Evolutionary conservation across 2,797 vertebrate genomes (phyloP).

Genomic region (Schizopygopsis pylzovi): DNA sequence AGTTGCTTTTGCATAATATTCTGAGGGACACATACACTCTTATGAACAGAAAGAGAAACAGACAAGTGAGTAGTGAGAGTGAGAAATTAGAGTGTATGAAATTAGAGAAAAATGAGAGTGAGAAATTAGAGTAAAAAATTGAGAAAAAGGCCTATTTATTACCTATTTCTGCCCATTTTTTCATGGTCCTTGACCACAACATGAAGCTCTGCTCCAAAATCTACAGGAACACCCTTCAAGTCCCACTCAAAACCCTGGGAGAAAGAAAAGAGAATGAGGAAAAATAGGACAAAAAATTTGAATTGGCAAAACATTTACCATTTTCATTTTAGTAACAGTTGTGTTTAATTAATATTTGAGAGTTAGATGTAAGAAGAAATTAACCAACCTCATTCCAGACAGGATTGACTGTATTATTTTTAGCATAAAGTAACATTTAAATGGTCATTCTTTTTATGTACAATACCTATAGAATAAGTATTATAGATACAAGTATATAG

Average conservation of each 20-base stretch:
- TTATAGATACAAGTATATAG: no score
- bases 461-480: no score
- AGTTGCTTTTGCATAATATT: neutral
- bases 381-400: conserved; percentile 94
- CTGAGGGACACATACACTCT: neutral
- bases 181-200: conserved; percentile 96
- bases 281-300: neutral
- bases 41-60: neutral
- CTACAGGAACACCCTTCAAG: conserved; percentile 91
- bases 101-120: neutral
- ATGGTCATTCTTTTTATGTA: no score
- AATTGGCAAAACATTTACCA: neutral
- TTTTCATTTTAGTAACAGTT: neutral
- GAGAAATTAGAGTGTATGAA: neutral
- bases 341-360: neutral
- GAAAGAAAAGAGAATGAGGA: conserved; percentile 1
- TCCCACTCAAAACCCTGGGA: conserved; percentile 96
- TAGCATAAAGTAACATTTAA: conserved; percentile 57
- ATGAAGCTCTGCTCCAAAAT: conserved; percentile 84
- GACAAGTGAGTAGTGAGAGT: neutral
- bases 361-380: neutral
- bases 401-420: conserved; percentile 92
- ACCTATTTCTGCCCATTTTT: conserved; percentile 96
- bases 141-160: conserved; percentile 19
- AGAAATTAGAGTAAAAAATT: neutral